Evolutionary conservation across 1,140 invertebrate genomes (phyloP).

Genomic region (Trichogramma pretiosum): DNA sequence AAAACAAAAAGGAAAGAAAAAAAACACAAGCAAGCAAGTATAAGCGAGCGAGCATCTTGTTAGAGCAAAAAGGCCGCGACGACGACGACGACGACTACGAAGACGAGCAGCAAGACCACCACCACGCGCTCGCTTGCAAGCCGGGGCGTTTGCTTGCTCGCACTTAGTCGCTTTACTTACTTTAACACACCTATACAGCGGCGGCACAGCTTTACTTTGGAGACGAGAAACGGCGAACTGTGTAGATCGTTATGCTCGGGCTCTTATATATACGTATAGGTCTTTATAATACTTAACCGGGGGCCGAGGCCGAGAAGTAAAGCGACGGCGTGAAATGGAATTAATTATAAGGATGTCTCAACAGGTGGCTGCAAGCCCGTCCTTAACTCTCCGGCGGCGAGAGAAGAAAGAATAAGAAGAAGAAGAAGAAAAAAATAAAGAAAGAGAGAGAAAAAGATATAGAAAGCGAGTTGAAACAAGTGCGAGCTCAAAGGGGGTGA

Average conservation of each 20-base stretch:
- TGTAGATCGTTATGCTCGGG: constrained; percentile 10
- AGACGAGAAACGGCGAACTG: neutral
- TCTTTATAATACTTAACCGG: too few relatives aligned
- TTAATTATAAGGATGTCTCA: constrained; percentile 45
- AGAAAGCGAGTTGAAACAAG: too few relatives aligned
- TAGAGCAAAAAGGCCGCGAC: too few relatives aligned
- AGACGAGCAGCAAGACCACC: too few relatives aligned
- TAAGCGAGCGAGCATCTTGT: too few relatives aligned
- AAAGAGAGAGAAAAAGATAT: neutral
- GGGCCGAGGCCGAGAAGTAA: too few relatives aligned
- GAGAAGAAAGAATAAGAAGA: neutral
- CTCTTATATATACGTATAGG: constrained; percentile 23
- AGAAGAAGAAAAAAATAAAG: neutral
- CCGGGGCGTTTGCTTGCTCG: neutral
- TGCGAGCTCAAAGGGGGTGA: too few relatives aligned
- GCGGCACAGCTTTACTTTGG: constrained; percentile 10
- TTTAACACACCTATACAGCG: constrained; percentile 6
- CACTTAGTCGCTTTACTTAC: constrained; percentile 6
- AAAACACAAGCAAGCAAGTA: too few relatives aligned
- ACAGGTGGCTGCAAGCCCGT: constrained; percentile 43
- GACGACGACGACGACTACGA: too few relatives aligned
- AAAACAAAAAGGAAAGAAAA: neutral
- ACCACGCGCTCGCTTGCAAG: too few relatives aligned
- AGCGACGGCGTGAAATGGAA: constrained; percentile 43
- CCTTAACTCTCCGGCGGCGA: constrained; percentile 32